These are phyloP conservation scores for Choristoneura fumiferana DNA, from an alignment of 1,140 invertebrate genomes.

Conservation along the genomic window DNA sequence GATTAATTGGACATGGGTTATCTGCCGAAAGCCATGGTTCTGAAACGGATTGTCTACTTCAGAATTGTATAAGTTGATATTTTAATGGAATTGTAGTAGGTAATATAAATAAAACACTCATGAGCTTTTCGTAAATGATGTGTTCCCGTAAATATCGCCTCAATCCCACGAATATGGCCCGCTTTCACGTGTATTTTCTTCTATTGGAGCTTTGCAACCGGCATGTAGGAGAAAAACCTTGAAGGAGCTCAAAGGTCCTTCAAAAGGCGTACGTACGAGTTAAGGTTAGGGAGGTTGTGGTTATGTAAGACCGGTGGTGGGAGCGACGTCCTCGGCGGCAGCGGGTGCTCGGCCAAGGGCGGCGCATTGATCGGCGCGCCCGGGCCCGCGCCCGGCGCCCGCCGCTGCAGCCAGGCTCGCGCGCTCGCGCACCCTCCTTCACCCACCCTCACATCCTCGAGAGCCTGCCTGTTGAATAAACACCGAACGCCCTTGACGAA, in stretches of 20 bases:
- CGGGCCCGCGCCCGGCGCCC: constrained; percentile 30
- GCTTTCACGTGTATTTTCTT: not conserved
- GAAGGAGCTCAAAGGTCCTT: constrained; percentile 3
- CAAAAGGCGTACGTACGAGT: constrained; percentile 6
- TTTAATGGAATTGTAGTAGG: too few relatives aligned
- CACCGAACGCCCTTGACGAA: constrained; percentile 11
- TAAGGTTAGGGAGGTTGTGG: constrained; percentile 21
- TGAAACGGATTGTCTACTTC: too few relatives aligned
- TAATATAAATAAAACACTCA: too few relatives aligned
- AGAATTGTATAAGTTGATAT: too few relatives aligned
- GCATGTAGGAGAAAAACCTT: constrained; percentile 8
- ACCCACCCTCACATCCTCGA: constrained; percentile 20
- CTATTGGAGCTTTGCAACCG: not conserved
- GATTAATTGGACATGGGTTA: too few relatives aligned
- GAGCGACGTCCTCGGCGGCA: constrained; percentile 46
- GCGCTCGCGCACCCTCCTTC: constrained; percentile 38
- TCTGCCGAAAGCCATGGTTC: too few relatives aligned
- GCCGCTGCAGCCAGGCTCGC: constrained; percentile 23
- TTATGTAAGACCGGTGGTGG: constrained; percentile 61
- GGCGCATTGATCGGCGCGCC: constrained; percentile 53
- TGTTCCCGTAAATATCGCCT: too few relatives aligned
- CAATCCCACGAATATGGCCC: too few relatives aligned
- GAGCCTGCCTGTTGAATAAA: constrained; percentile 47
- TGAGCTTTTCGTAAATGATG: too few relatives aligned
- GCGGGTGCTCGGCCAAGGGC: constrained; percentile 66